These are phyloP conservation scores for Diadumene lineata DNA, from an alignment of 92 coral and sea anemone genomes.

Conservation along the genomic window DNA sequence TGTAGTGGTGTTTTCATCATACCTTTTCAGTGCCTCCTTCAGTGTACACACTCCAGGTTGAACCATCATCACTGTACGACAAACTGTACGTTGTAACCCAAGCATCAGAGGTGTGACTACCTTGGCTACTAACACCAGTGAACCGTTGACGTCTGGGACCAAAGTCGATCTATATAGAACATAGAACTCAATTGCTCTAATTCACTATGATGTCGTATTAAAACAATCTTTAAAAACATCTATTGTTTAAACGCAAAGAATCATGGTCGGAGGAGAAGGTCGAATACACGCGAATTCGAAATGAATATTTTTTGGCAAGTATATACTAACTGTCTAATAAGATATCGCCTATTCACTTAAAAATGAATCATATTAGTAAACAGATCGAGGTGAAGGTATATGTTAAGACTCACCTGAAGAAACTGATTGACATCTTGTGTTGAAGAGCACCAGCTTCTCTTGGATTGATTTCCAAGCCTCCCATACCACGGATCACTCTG, in stretches of 20 bases:
- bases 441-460: slow-evolving; percentile 60
- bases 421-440: slow-evolving; percentile 54
- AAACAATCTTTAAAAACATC: neutral
- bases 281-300: too few species aligned
- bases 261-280: too few species aligned
- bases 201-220: too few species aligned
- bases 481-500: slow-evolving; percentile 66
- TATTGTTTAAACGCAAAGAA: neutral
- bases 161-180: slow-evolving; percentile 45
- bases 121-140: slow-evolving; percentile 60
- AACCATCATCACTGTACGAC: slow-evolving; percentile 52
- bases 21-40: slow-evolving; percentile 8
- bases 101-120: slow-evolving; percentile 59
- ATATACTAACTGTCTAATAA: too few species aligned
- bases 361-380: too few species aligned
- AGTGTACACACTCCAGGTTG: slow-evolving; percentile 44
- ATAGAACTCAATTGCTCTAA: neutral
- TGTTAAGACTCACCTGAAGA: slow-evolving; percentile 7
- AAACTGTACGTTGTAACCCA: slow-evolving; percentile 66
- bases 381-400: neutral
- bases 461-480: slow-evolving; percentile 48
- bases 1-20: neutral
- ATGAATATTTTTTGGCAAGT: too few species aligned
- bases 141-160: slow-evolving; percentile 59
- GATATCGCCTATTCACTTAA: too few species aligned